Conservation (phyloP, 2,797 vertebrate species). For the Melanitta fusca region DNA sequence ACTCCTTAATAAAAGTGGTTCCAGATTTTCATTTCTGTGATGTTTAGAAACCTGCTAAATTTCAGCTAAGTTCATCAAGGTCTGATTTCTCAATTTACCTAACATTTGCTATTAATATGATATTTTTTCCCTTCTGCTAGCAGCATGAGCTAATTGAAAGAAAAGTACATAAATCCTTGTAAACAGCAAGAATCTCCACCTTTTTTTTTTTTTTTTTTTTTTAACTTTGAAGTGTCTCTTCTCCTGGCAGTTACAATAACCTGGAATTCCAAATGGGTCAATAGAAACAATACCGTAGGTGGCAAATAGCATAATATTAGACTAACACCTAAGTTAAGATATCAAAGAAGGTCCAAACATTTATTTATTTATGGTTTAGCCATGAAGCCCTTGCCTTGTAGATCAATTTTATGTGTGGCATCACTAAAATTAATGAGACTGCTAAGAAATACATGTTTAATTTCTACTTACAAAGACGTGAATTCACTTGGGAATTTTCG, state of each 20-base stretch:
- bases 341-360: not conserved
- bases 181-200: not conserved
- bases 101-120: not conserved
- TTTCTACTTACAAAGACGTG: not conserved
- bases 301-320: not conserved
- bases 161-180: not conserved
- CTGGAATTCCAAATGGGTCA: not conserved
- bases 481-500: not conserved
- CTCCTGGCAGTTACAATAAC: not conserved
- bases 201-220: not conserved
- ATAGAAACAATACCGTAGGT: not conserved
- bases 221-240: not conserved
- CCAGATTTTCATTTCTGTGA: not conserved
- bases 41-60: not conserved
- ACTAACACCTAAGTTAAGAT: not conserved
- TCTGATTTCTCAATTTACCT: not conserved
- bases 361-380: not conserved
- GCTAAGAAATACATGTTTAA: not conserved
- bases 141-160: not conserved
- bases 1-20: not conserved
- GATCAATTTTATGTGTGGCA: not conserved
- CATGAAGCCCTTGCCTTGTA: not conserved
- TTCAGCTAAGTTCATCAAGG: not conserved
- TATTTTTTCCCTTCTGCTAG: not conserved
- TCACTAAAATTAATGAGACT: not conserved